Percentiles rank a stretch among this genome's conserved stretches.
phyloP scores from a whole-genome alignment of 2,888 invertebrate species.

The Geotrupes spiniger region DNA sequence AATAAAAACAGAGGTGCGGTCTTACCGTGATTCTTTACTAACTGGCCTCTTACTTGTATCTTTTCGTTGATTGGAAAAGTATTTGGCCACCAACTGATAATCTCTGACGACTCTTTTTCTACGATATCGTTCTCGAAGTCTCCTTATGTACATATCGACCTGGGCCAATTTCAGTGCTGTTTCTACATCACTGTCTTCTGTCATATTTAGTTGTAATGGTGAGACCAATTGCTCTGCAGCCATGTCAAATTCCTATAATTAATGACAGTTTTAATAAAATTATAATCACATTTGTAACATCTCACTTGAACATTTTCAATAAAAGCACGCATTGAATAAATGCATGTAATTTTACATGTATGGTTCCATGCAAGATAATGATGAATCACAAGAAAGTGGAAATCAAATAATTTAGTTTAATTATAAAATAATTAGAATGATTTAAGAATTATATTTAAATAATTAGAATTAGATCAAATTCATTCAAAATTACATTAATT shows the following conservation, averaged over 20 bases:
- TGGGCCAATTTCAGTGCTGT: conserved; percentile 85
- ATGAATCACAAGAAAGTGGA: too few relatives aligned
- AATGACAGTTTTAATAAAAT: conserved; percentile 10
- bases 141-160: conserved; percentile 86
- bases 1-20: conserved; percentile 7
- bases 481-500: too few relatives aligned
- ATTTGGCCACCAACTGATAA: conserved; percentile 84
- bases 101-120: conserved; percentile 88
- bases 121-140: conserved; percentile 79
- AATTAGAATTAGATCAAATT: too few relatives aligned
- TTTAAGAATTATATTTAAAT: too few relatives aligned
- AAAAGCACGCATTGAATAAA: too few relatives aligned
- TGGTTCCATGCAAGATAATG: too few relatives aligned
- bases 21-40: conserved; percentile 76
- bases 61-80: conserved; percentile 64
- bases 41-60: conserved; percentile 50
- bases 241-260: conserved; percentile 81
- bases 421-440: too few relatives aligned
- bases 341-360: too few relatives aligned
- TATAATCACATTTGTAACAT: not conserved
- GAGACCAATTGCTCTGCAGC: conserved; percentile 88
- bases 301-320: too few relatives aligned
- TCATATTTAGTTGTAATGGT: conserved; percentile 71
- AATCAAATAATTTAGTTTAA: too few relatives aligned
- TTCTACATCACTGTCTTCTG: conserved; percentile 88